Evolutionary conservation across 2,888 invertebrate species (phyloP), one percentile per base, ranked within the genome.

Genomic region (Anticlea derivata): DNA sequence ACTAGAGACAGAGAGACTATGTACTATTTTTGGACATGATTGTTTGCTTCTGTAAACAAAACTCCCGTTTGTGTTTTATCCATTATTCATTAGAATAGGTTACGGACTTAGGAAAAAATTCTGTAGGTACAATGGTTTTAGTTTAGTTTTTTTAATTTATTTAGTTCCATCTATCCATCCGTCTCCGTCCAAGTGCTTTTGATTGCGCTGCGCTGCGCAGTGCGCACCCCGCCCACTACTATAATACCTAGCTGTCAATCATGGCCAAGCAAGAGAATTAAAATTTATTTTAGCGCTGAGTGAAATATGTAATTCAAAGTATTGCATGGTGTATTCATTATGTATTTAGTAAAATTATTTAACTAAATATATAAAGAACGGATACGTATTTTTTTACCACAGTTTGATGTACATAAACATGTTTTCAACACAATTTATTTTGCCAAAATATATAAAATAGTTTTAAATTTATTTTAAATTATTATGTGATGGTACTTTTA

Each of bases 191-290:
- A 78, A 64, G 72, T 80, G 78, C 81, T 82, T 81, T 79, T 17
- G 17, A 78, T 68, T 76, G 22, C 30, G 12, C 12, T 30, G 30
- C 22, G 34, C n/a, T n/a, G n/a, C 72, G 68, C 71, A 69, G 74
- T 62, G 70, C 69, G 72, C 71, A 73, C 80, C 80, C 80, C 86
- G 80, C 85, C 86, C 77, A 76, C 72, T 63, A n/a, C n/a, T n/a
- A n/a, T n/a, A 78, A 81, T 81, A 79, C 77, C 80, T 80, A 81
- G 80, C 80, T 80, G 82, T 81, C 83, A 77, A 76, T 69, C 68
- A 63, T 62, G 62, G 66, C 37, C 20, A 58, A 68, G 60, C n/a
- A n/a, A n/a, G n/a, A n/a, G n/a, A n/a, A n/a, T n/a, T 52, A 62
- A 62, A 57, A 54, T 64, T 59, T 64, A 63, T 63, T 68, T 65